Evolutionary conservation across 1,140 invertebrate species (phyloP), one percentile per base, ranked within the genome.

Genomic region (Hycleus cichorii): DNA sequence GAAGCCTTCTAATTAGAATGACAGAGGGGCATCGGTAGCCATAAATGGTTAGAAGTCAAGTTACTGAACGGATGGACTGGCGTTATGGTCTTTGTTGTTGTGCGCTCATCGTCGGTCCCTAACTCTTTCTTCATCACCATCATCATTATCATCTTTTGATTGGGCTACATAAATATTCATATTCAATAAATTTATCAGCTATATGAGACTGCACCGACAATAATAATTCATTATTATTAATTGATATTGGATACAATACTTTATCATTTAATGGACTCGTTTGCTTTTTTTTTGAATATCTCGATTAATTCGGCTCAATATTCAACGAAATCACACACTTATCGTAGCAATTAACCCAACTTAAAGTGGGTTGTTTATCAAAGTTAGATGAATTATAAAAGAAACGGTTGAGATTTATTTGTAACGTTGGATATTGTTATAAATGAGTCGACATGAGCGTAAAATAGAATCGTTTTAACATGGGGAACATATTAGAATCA

Each of bases 401-500:
- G 32, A 32, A 32, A 32, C 32, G 7, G 32, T 32, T 32, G 32
- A 32, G 7, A 32, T 32, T 32, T 32, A 32, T 32, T 3, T 32
- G 32, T 5, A 32, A 7, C 32, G 32, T 32, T 32, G 32, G 24
- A 44, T 25, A 44, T 9, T 52, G 51, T 53, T 45, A 53, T 53
- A 10, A 44, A 38, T 32, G 40, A 42, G 26, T 24, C 27, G 38
- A 51, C 50, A 53, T 10, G 32, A 38, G 42, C 27, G 51, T 53
- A 40, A 53, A 53, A 42, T 46, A 53, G 51, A 53, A 53, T 53
- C 51, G 40, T 53, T 49, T 59, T 54, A 50, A 49, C 52, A 45
- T 59, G 18, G 7, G 32, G 32, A 32, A 59, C 58, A 59, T 59
- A 59, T 59, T 59, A 59, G 58, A 59, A 59, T 49, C 58, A 59